A percentile compares a stretch with the other conserved stretches of the same genome.
phyloP scores from a whole-genome alignment of 2,888 invertebrate species.

The Phorcus lineatus region DNA sequence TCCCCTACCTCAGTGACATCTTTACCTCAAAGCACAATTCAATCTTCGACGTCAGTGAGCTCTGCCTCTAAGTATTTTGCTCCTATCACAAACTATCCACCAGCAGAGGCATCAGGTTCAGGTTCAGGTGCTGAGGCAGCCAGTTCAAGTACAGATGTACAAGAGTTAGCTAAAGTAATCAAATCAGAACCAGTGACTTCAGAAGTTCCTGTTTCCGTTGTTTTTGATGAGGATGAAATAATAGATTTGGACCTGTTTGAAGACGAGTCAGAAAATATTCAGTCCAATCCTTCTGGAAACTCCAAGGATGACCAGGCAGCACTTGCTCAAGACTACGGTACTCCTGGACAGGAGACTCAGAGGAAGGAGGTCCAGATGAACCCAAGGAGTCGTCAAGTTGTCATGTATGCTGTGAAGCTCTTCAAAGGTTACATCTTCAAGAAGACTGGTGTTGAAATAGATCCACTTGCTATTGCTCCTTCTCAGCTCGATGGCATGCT shows the following conservation, averaged over 20 bases:
- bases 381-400: not conserved
- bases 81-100: no score
- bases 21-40: no score
- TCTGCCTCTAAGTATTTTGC: no score
- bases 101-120: no score
- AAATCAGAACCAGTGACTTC: not conserved
- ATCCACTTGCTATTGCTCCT: not conserved
- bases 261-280: not conserved
- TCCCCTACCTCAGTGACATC: no score
- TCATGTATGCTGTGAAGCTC: not conserved
- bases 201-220: not conserved
- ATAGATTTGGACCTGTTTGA: constrained; percentile 13
- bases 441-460: not conserved
- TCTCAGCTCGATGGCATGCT: not conserved
- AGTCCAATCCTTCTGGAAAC: not conserved
- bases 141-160: no score
- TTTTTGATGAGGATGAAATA: not conserved
- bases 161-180: not conserved
- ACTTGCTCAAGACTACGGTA: constrained; percentile 9
- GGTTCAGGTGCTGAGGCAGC: no score
- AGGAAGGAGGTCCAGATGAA: not conserved
- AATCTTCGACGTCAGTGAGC: no score
- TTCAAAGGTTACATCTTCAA: not conserved
- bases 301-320: not conserved
- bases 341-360: not conserved